These are phyloP conservation scores for Grapholita molesta DNA, from an alignment of 1,140 invertebrate genomes.

Conservation along the genomic window DNA sequence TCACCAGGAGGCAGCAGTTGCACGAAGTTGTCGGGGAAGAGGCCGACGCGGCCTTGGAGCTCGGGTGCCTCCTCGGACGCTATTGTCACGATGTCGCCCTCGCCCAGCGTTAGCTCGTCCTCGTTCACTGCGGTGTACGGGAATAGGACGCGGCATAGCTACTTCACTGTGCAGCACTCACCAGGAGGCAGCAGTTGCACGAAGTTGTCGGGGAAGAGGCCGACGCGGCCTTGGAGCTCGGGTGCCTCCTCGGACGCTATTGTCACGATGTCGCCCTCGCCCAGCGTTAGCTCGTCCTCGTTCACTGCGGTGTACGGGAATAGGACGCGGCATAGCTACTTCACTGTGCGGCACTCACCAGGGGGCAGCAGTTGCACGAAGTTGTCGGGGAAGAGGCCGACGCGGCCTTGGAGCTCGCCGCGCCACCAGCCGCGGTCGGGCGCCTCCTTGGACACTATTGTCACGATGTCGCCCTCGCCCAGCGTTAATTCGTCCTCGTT, in stretches of 20 bases:
- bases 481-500: background rate
- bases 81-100: no score
- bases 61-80: no score
- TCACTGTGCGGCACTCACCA: conserved; percentile 50
- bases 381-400: conserved; percentile 87
- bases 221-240: no score
- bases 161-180: conserved; percentile 35
- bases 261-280: background rate
- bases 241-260: background rate
- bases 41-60: no score
- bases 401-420: no score
- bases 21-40: conserved; percentile 46
- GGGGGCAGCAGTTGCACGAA: conserved; percentile 87
- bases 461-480: background rate
- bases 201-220: conserved; percentile 92
- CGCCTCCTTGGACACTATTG: background rate
- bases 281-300: background rate
- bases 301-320: no score
- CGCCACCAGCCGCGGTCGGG: no score
- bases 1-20: conserved; percentile 54
- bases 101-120: no score
- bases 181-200: conserved; percentile 83
- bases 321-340: no score
- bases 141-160: no score
- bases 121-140: no score